phyloP scores from a whole-genome alignment of 2,797 vertebrate species.

The Odontamblyopus lacepedii region DNA sequence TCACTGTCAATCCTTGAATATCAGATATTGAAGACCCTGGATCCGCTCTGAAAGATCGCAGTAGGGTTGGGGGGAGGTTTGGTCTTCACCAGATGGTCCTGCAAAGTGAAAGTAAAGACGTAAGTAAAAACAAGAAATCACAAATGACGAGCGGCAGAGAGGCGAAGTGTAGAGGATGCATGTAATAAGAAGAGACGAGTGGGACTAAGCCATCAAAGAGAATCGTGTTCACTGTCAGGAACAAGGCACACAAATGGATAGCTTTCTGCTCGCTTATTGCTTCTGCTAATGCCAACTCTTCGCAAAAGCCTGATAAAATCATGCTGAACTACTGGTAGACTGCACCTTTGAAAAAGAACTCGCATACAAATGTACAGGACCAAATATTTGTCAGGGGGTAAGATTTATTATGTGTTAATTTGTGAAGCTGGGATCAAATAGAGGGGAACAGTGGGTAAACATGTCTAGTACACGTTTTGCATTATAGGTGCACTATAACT shows the following conservation, averaged over 20 bases:
- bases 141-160: conserved; percentile 15
- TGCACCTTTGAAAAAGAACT: neutral
- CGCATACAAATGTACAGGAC: neutral
- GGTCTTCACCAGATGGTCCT: conserved; percentile 87
- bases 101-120: conserved; percentile 13
- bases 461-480: too few relatives aligned
- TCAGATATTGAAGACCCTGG: conserved; percentile 89
- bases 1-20: conserved; percentile 1
- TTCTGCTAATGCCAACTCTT: conserved; percentile 43
- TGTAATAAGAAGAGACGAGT: conserved; percentile 56
- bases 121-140: conserved; percentile 11
- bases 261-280: conserved; percentile 20
- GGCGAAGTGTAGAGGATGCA: conserved; percentile 21
- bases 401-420: neutral
- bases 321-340: neutral
- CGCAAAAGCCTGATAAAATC: conserved; percentile 6
- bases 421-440: too few relatives aligned
- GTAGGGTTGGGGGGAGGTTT: conserved; percentile 90
- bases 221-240: conserved; percentile 54
- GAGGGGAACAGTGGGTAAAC: too few relatives aligned
- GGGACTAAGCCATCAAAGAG: conserved; percentile 33
- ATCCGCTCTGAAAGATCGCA: conserved; percentile 90
- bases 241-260: conserved; percentile 15
- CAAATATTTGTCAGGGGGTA: neutral
- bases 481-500: too few relatives aligned